Evolutionary conservation across 1,140 invertebrate genomes (phyloP), one percentile per base, ranked within the genome.

Genomic region (Potamilus streckersoni): DNA sequence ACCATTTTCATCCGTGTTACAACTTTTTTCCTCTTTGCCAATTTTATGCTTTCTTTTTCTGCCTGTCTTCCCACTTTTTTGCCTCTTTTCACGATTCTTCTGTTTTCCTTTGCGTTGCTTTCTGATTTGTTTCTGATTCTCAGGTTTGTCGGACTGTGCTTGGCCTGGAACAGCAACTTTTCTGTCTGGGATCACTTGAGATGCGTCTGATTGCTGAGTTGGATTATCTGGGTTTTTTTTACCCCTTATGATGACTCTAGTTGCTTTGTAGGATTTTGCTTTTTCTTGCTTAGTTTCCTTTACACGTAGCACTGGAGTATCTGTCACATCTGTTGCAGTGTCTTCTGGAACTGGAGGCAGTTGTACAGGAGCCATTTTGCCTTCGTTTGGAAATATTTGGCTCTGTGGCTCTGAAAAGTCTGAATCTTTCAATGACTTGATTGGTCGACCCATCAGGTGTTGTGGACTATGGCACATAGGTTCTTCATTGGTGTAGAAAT

Each of bases 401-500:
- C 38, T 49, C 38, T 49, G 6, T 49, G 38, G 38, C 38, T 49
- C 38, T 8, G 38, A 49, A 75, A 81, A 82, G n/a, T 82, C 79
- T 49, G 60, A 63, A 2, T 74, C 58, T 19, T 62, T 68, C 3
- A 85, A 23, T 49, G 67, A 68, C 1, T 63, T 60, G 16, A 87
- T 73, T 13, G 73, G 20, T 27, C 72, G 72, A 38, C 83, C 84
- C 31, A 79, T 79, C 20, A 85, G 55, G 12, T 74, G n/a, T 16
- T 67, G 38, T 61, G 87, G 87, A 17, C 66, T 77, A 13, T 79
- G 76, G 79, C 87, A 89, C 59, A 58, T 73, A 14, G 78, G 79
- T n/a, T 80, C 71, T 14, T 84, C 80, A 71, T 82, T 76, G 59
- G 79, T 74, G 62, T 80, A 73, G 76, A 87, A 90, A 67, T 87